Conservation (phyloP, 2,797 vertebrate genomes). For the Gambelia wislizenii region DNA sequence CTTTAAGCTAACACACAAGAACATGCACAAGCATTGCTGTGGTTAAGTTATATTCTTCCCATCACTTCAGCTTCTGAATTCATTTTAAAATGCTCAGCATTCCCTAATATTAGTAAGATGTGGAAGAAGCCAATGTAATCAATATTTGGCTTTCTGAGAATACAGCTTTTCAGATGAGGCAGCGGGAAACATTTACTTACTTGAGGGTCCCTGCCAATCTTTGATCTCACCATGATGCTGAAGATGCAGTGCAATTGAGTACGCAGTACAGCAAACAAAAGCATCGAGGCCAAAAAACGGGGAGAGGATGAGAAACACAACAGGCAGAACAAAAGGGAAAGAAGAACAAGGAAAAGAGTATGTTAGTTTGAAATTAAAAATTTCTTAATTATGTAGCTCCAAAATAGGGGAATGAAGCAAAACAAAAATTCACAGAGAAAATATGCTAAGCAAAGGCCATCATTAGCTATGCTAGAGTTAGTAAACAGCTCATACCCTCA, state of each 20-base stretch:
- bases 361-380: constrained; percentile 79
- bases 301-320: constrained; percentile 76
- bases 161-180: constrained; percentile 31
- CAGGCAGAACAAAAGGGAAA: constrained; percentile 65
- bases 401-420: constrained; percentile 55
- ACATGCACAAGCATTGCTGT: not conserved
- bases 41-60: constrained; percentile 6
- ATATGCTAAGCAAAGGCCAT: constrained; percentile 2
- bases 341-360: constrained; percentile 80
- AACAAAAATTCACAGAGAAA: constrained; percentile 52
- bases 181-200: constrained; percentile 86
- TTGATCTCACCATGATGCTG: constrained; percentile 93
- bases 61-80: constrained; percentile 27
- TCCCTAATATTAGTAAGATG: not conserved
- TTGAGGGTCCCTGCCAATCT: constrained; percentile 88
- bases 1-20: not conserved
- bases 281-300: constrained; percentile 80
- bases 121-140: not conserved
- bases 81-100: not conserved
- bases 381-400: constrained; percentile 42
- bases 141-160: not conserved
- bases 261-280: constrained; percentile 76
- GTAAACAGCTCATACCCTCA: constrained; percentile 46
- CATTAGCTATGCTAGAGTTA: constrained; percentile 49
- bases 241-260: constrained; percentile 77